Evolutionary conservation across 1,140 invertebrate species (phyloP), one percentile per base, ranked within the genome.

Genomic region (Halictus rubicundus): DNA sequence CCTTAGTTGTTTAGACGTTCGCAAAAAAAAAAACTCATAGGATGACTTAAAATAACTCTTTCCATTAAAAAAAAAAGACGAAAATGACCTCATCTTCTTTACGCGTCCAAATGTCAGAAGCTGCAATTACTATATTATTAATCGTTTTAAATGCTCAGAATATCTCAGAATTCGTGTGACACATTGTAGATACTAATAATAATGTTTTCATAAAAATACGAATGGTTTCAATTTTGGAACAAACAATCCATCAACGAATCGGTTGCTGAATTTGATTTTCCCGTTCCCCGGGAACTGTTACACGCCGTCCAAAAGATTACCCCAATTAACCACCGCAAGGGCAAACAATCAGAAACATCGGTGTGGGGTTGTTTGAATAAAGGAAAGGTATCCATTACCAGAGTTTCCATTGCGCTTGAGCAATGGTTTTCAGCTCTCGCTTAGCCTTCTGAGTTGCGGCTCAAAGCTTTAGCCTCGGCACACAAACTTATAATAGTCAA

Each of bases 401-500:
- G 70, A 54, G 27, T 37, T 49, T 27, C 39, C 12, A 46, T 23
- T 42, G 39, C 23, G n/a, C 12, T n/a, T n/a, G 64, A 66, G 27
- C n/a, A 19, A 25, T 7, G 39, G 21, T 61, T 69, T 32, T 39
- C 19, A 69, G 54, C 54, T 27, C 42, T 52, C 68, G 27, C 21
- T 59, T 14, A n/a, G 4, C 21, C 39, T 12, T 16, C 64, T 1
- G 39, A 7, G 19, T 7, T 16, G 21, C 2, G 12, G 42, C 27
- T 49, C 54, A 16, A 46, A 68, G 23, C 39, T 39, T n/a, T 9
- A 46, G n/a, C 14, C 14, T 57, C n/a, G 16, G 32, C 46, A 54
- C 60, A 54, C 76, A 64, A 78, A 78, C 76, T 78, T 71, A 64
- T 71, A 72, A 78, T 42, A 64, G 68, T 72, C 68, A 46, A 78